These are phyloP conservation scores for Caenorhabditis latens DNA, from an alignment of 1,140 invertebrate species.

Conservation along the genomic window DNA sequence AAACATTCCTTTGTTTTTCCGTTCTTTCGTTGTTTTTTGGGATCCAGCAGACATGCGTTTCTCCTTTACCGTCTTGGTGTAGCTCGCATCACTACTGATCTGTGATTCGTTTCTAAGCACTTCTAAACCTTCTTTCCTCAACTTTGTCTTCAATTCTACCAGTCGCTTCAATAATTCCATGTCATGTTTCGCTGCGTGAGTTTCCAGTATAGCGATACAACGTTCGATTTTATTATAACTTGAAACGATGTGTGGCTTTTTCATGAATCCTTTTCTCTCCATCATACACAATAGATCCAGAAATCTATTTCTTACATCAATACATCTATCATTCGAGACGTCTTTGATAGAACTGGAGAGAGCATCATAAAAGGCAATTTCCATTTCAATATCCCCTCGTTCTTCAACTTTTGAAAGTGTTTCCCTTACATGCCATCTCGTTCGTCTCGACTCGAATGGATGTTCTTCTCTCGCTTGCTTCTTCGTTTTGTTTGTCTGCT, in stretches of 20 bases:
- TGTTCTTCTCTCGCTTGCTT: not conserved
- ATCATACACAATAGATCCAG: not conserved
- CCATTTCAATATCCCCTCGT: not conserved
- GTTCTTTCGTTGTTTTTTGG: not conserved
- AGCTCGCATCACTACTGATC: not conserved
- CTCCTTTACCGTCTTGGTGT: not conserved
- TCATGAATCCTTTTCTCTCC: not conserved
- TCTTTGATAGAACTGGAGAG: not conserved
- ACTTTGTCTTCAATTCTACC: too few species aligned
- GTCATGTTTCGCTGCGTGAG: too few species aligned
- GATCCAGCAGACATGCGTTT: not conserved
- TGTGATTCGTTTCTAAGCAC: not conserved
- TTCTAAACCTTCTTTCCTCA: not conserved
- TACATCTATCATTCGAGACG: not conserved
- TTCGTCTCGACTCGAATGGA: not conserved
- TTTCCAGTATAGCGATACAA: too few species aligned
- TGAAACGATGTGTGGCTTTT: not conserved
- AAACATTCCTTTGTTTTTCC: conserved; percentile 38
- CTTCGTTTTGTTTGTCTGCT: conserved; percentile 9
- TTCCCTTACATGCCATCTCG: not conserved
- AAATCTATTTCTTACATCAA: not conserved
- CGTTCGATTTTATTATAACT: not conserved
- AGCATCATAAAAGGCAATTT: not conserved
- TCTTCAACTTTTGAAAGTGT: not conserved
- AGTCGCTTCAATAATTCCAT: too few species aligned